A percentile compares a stretch with the other conserved stretches of the same genome.
phyloP scores from a whole-genome alignment of 2,113 vertebrate species.

The Turdus rufiventris region DNA sequence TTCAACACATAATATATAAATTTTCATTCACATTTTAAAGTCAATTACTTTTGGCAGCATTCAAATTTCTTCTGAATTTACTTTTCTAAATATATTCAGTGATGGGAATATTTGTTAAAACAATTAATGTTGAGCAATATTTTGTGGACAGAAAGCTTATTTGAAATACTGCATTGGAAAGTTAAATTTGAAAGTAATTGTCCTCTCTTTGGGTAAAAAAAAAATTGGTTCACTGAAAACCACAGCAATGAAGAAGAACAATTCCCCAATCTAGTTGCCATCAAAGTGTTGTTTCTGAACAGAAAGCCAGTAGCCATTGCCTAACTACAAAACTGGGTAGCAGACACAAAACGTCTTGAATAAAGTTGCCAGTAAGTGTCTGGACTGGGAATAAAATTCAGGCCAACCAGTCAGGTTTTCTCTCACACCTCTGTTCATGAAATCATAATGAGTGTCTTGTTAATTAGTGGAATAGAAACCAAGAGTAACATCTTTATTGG shows the following conservation, averaged over 20 bases:
- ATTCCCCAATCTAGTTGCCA: neutral
- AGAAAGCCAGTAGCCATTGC: neutral
- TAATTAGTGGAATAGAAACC: neutral
- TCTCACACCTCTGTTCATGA: neutral
- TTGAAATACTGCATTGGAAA: neutral
- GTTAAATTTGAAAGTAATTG: neutral
- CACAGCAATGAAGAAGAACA: neutral
- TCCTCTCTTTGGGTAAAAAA: neutral
- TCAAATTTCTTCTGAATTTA: neutral
- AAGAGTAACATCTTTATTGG: neutral
- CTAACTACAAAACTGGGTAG: neutral
- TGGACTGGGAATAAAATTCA: neutral
- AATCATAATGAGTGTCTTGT: neutral
- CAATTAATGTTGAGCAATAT: neutral
- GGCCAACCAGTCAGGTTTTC: neutral
- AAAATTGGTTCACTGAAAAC: neutral
- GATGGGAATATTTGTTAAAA: neutral
- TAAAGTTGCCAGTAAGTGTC: neutral
- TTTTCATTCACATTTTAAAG: neutral
- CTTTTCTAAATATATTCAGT: neutral
- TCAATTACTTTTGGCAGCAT: neutral
- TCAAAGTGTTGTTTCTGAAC: neutral
- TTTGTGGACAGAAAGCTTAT: neutral
- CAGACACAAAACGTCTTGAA: neutral
- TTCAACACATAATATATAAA: neutral